A percentile compares a stretch with the other conserved stretches of the same genome.
Evolutionary conservation across 2,888 invertebrate species (phyloP).

Genomic region (Melanotus villosus): DNA sequence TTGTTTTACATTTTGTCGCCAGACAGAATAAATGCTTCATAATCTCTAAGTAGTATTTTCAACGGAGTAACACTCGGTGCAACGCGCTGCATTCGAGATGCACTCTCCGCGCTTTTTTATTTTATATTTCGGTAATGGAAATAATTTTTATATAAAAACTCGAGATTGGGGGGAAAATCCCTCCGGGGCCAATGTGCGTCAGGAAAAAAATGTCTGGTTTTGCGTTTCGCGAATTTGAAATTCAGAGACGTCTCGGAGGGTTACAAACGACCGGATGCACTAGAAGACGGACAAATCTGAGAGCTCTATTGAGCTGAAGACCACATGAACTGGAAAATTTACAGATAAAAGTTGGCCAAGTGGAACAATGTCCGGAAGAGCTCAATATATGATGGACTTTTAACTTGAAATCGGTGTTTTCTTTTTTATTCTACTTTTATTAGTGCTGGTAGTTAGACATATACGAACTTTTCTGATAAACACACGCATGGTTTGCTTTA

Average conservation of each 20-base stretch:
- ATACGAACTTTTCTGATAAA: constrained; percentile 26
- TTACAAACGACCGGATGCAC: constrained; percentile 44
- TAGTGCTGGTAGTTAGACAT: constrained; percentile 22
- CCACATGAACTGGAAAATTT: constrained; percentile 56
- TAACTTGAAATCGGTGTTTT: constrained; percentile 42
- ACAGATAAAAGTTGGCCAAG: constrained; percentile 58
- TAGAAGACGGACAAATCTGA: constrained; percentile 55
- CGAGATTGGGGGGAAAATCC: background rate
- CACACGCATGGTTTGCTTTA: constrained; percentile 11
- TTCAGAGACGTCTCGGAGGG: constrained; percentile 32
- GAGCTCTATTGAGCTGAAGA: constrained; percentile 57
- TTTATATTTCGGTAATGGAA: too few relatives aligned
- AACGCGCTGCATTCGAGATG: background rate
- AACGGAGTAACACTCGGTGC: constrained; percentile 7
- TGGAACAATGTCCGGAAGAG: constrained; percentile 53
- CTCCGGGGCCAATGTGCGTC: background rate
- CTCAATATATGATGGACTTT: constrained; percentile 47
- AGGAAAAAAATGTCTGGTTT: background rate
- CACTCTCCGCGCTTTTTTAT: constrained; percentile 5
- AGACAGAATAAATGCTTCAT: constrained; percentile 23
- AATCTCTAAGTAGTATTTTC: constrained; percentile 33
- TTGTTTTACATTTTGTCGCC: constrained; percentile 29
- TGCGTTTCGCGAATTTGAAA: constrained; percentile 26
- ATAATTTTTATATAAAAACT: too few relatives aligned
- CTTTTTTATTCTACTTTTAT: constrained; percentile 39